Percentiles rank a stretch among this genome's conserved stretches.
phyloP scores from a whole-genome alignment of 2,113 vertebrate genomes.

The Thryonomys swinderianus region DNA sequence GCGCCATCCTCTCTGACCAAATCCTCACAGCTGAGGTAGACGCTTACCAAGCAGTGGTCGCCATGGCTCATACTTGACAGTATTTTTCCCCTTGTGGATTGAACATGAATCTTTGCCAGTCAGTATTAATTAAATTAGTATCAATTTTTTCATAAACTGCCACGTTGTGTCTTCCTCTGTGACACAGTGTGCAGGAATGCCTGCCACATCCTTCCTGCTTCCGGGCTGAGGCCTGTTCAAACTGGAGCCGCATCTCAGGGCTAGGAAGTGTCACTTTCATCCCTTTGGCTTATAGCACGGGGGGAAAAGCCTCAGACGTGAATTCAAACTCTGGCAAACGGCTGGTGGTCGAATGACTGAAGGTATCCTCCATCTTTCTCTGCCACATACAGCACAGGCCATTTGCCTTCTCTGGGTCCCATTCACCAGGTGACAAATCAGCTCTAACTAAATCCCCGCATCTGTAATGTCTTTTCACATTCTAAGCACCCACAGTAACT shows the following conservation, averaged over 20 bases:
- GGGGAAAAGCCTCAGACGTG: neutral
- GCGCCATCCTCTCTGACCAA: neutral
- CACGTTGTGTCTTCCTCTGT: neutral
- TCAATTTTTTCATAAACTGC: neutral
- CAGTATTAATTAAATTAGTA: neutral
- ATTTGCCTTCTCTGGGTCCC: neutral
- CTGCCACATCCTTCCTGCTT: neutral
- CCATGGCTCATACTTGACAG: neutral
- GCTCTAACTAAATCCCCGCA: neutral
- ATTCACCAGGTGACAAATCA: constrained; percentile 25
- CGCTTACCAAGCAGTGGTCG: neutral
- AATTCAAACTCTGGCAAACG: neutral
- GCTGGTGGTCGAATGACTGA: neutral
- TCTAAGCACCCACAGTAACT: constrained; percentile 59
- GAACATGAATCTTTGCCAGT: neutral
- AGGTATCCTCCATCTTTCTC: neutral
- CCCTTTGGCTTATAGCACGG: neutral
- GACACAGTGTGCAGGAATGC: neutral
- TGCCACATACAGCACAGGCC: neutral
- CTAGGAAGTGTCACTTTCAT: neutral
- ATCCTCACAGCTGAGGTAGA: neutral
- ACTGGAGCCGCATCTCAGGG: neutral
- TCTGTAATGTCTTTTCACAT: constrained; percentile 20
- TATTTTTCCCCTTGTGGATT: neutral
- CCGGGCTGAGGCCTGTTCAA: neutral